These are phyloP conservation scores for Sisor rabdophorus DNA, from an alignment of 2,113 vertebrate genomes.

Conservation along the genomic window DNA sequence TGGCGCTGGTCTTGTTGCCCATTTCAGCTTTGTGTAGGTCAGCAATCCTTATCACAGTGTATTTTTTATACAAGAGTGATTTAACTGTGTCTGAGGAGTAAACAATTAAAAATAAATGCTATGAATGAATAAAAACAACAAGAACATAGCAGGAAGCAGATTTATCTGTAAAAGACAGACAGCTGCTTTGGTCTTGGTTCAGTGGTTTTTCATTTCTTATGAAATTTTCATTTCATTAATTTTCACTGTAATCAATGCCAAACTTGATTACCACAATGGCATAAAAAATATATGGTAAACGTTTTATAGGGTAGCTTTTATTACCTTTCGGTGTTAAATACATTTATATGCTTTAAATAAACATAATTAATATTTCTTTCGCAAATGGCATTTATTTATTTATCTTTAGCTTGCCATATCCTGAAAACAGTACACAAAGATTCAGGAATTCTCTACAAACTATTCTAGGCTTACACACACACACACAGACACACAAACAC, in stretches of 20 bases:
- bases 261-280: neutral
- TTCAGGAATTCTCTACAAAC: neutral
- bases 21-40: no score
- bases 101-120: neutral
- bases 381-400: neutral
- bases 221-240: neutral
- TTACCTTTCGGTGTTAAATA: neutral
- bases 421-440: neutral
- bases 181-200: constrained; percentile 8
- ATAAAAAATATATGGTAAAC: neutral
- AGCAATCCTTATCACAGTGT: neutral
- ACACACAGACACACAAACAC: neutral
- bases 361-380: neutral
- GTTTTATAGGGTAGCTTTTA: neutral
- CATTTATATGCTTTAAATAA: neutral
- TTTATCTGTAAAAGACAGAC: neutral
- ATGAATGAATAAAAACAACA: neutral
- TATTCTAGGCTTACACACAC: neutral
- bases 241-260: neutral
- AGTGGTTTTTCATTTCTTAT: neutral
- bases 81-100: neutral
- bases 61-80: neutral
- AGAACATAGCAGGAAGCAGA: constrained; percentile 3
- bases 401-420: neutral
- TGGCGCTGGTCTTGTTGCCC: no score